phyloP scores from a whole-genome alignment of 2,797 vertebrate species.

The Muscicapa comitata region DNA sequence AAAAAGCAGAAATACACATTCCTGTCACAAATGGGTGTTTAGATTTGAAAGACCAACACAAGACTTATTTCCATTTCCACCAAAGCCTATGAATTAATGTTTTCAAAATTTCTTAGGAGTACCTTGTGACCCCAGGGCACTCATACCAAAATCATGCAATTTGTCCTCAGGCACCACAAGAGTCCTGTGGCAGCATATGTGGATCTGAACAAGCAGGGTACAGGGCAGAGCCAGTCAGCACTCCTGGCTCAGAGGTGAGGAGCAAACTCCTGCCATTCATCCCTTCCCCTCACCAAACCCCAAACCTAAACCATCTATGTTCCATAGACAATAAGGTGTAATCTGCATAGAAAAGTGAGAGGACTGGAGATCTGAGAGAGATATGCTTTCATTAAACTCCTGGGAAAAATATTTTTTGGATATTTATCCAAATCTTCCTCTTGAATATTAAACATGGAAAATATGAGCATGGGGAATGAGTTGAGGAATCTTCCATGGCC shows the following conservation, averaged over 20 bases:
- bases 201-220: not conserved
- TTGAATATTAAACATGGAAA: not conserved
- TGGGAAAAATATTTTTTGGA: not conserved
- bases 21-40: not conserved
- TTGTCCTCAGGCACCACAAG: not conserved
- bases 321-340: not conserved
- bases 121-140: not conserved
- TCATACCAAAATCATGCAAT: not conserved
- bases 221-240: not conserved
- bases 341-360: not conserved
- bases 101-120: not conserved
- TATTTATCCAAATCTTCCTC: not conserved
- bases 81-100: not conserved
- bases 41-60: not conserved
- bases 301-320: not conserved
- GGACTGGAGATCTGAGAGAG: not conserved
- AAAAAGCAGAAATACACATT: not conserved
- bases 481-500: fast-evolving
- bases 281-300: not conserved
- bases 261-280: not conserved
- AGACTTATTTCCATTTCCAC: not conserved
- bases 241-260: not conserved
- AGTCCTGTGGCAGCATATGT: not conserved
- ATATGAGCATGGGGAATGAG: fast-evolving
- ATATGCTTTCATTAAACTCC: not conserved